A percentile compares a stretch with the other conserved stretches of the same genome.
Conservation (phyloP, 2,888 invertebrate genomes). For the Drosophila demipolita region DNA sequence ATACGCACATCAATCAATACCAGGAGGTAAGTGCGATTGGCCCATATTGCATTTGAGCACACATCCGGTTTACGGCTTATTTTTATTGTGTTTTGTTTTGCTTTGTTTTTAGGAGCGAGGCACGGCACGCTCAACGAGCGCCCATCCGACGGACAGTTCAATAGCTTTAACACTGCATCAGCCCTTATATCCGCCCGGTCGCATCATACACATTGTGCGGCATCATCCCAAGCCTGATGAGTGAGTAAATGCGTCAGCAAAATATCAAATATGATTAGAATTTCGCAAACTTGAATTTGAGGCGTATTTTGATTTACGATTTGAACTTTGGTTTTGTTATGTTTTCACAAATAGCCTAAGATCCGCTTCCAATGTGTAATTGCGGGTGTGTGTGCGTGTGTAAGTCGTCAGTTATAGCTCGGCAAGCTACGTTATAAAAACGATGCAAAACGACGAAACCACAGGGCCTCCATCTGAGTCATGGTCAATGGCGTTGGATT, state of each 20-base stretch:
- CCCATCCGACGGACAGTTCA: conserved; percentile 89
- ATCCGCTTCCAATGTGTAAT: conserved; percentile 43
- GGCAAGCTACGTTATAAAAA: conserved; percentile 10
- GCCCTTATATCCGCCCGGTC: conserved; percentile 93
- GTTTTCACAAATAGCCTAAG: conserved; percentile 13
- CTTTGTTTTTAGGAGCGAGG: conserved; percentile 86
- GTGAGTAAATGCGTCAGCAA: conserved; percentile 86
- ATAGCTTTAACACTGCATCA: conserved; percentile 93
- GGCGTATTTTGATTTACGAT: conserved; percentile 5
- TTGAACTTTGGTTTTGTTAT: conserved; percentile 14
- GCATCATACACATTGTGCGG: conserved; percentile 93
- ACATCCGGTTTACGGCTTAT: not conserved
- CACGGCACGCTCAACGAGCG: conserved; percentile 87
- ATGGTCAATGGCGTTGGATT: conserved; percentile 31
- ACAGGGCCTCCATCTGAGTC: conserved; percentile 31
- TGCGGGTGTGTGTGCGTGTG: conserved; percentile 1
- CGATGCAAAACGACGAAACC: not conserved
- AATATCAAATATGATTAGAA: not conserved
- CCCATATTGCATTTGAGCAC: not conserved
- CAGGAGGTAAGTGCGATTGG: conserved; percentile 84
- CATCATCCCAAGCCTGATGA: conserved; percentile 92
- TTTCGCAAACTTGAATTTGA: not conserved
- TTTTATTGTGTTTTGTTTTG: not conserved
- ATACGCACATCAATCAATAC: conserved; percentile 88
- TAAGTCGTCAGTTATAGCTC: conserved; percentile 30